Conservation (phyloP, 1,140 invertebrate genomes). For the Heliconius nattereri region DNA sequence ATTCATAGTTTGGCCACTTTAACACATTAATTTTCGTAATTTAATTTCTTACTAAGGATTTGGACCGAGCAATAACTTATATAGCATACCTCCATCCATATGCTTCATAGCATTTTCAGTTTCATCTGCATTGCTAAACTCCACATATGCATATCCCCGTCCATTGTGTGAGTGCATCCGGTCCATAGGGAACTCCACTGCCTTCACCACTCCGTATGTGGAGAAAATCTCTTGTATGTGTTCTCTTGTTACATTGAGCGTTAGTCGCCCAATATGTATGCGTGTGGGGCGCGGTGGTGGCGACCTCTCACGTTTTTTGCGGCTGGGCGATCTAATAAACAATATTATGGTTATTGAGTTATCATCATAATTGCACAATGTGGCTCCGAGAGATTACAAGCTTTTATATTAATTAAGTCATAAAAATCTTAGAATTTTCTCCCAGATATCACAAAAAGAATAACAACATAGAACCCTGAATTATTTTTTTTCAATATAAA, state of each 20-base stretch:
- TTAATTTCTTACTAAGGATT: too few species aligned
- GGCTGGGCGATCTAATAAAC: constrained; percentile 58
- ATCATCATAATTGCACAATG: too few species aligned
- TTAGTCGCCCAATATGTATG: constrained; percentile 95
- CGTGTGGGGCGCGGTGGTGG: constrained; percentile 93
- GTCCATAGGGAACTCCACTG: constrained; percentile 94
- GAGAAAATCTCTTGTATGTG: constrained; percentile 98
- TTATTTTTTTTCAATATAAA: too few species aligned
- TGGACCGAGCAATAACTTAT: neutral
- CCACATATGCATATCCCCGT: constrained; percentile 96
- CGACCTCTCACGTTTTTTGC: constrained; percentile 86
- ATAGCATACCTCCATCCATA: constrained; percentile 94
- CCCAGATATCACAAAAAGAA: too few species aligned
- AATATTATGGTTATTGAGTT: neutral
- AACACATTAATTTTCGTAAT: too few species aligned
- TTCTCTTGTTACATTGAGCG: constrained; percentile 95
- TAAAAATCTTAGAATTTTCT: too few species aligned
- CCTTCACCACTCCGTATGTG: constrained; percentile 94
- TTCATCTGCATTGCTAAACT: constrained; percentile 96
- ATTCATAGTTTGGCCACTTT: too few species aligned
- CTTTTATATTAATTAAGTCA: too few species aligned
- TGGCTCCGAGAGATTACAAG: too few species aligned
- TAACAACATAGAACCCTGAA: too few species aligned
- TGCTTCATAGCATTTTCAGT: constrained; percentile 98
- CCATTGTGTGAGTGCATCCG: constrained; percentile 92